These are phyloP conservation scores for Hylia prasina DNA, from an alignment of 2,113 vertebrate species.

Conservation along the genomic window DNA sequence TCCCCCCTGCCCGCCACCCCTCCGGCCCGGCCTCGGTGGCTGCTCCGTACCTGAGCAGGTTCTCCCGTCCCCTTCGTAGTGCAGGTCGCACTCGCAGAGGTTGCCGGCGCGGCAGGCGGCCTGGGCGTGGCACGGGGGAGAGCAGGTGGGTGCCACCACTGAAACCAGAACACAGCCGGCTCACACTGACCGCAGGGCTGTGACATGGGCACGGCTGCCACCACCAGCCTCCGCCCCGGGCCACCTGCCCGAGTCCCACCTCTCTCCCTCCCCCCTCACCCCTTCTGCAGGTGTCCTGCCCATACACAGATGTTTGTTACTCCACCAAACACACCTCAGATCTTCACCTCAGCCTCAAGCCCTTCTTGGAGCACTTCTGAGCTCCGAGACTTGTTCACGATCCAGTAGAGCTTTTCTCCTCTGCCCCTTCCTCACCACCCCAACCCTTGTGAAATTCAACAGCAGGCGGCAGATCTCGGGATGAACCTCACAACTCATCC, in stretches of 20 bases:
- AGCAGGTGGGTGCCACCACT: constrained; percentile 71
- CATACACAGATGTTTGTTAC: not conserved
- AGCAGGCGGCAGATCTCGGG: not conserved
- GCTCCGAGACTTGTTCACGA: not conserved
- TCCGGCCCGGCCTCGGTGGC: not conserved
- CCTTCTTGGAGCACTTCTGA: not conserved
- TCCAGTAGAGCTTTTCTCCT: not conserved
- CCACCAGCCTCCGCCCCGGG: not conserved
- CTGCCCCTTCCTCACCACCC: not conserved
- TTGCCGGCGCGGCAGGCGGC: constrained; percentile 76
- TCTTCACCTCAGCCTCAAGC: not conserved
- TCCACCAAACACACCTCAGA: not conserved
- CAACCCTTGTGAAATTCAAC: not conserved
- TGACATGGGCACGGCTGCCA: not conserved
- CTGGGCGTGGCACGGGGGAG: constrained; percentile 79
- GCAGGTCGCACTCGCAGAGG: constrained; percentile 80
- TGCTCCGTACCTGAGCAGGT: constrained; percentile 74
- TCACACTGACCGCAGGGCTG: not conserved
- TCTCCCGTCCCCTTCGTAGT: constrained; percentile 86
- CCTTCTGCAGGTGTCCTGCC: not conserved
- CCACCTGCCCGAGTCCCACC: not conserved
- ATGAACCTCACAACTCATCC: not conserved
- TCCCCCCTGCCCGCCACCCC: fast-evolving
- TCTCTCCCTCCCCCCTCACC: not conserved
- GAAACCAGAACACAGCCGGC: not conserved